Evolutionary conservation across 1,140 invertebrate species (phyloP).

Genomic region (Drosophila obscura): DNA sequence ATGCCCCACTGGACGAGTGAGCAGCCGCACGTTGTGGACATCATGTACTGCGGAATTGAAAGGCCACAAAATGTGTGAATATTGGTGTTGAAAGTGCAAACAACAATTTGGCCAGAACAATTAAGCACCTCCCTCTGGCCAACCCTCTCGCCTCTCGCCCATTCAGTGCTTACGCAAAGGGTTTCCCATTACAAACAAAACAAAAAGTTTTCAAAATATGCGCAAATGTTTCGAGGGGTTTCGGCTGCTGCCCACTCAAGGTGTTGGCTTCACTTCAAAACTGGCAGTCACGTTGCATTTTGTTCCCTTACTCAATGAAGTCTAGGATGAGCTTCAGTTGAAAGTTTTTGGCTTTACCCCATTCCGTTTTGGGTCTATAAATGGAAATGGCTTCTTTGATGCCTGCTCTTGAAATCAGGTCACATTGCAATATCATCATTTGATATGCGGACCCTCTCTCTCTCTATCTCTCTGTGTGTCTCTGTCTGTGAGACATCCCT

Average conservation of each 20-base stretch:
- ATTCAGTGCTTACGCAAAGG: slow-evolving; percentile 69
- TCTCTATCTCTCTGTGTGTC: no score
- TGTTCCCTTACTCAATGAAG: slow-evolving; percentile 15
- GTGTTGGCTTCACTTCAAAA: slow-evolving; percentile 65
- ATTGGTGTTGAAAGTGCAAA: slow-evolving; percentile 7
- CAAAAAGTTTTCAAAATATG: slow-evolving; percentile 67
- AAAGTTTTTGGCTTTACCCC: slow-evolving; percentile 27
- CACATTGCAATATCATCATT: slow-evolving; percentile 51
- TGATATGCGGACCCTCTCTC: slow-evolving; percentile 22
- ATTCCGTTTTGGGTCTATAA: slow-evolving; percentile 12
- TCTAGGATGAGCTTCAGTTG: slow-evolving; percentile 35
- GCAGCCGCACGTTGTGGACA: slow-evolving; percentile 49
- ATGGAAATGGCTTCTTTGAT: slow-evolving; percentile 40
- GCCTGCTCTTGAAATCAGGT: slow-evolving; percentile 31
- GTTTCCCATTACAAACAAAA: slow-evolving; percentile 79
- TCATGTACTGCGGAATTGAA: slow-evolving; percentile 42
- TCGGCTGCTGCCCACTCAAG: slow-evolving; percentile 26
- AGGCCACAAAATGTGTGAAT: slow-evolving; percentile 17
- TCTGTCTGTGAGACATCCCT: not conserved
- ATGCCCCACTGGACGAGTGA: slow-evolving; percentile 59
- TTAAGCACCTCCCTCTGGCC: slow-evolving; percentile 38
- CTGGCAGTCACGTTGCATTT: slow-evolving; percentile 23
- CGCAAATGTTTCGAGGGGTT: slow-evolving; percentile 40
- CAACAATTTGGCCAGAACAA: slow-evolving; percentile 40
- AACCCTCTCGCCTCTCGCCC: slow-evolving; percentile 4